Evolutionary conservation across 2,113 vertebrate genomes (phyloP), one percentile per base, ranked within the genome.

Genomic region (Oxyura jamaicensis): DNA sequence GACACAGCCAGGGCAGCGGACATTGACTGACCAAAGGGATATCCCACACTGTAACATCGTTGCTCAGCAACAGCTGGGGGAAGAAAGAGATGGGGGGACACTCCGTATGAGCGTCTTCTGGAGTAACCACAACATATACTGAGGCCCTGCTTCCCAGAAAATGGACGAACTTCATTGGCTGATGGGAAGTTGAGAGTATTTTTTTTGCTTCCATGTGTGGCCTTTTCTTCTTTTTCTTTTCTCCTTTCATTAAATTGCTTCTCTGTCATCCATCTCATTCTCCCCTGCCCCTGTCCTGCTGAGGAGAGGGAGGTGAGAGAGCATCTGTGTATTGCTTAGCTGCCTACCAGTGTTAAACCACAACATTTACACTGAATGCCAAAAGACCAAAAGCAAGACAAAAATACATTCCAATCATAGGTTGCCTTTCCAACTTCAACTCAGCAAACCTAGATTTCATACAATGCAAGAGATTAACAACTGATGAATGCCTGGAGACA

Each of bases 381-480:
- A 41, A 18, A 80, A 89, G 28, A 88, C 13, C 8, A 91, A 52
- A 26, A 8, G 41, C 9, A 93, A 73, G 29, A 72, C 42, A 90
- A 71, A 83, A 33, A 58, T 5, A 78, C 8, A 46, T 62, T 62
- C 29, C 73, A 90, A 87, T 55, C n/a, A 50, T 42, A 79, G 29
- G 39, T 0, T 89, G 25, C 31, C 65, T 77, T 95, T 88, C 59
- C 36, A 86, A 73, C 35, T 91, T 85, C 26, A 92, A 69, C 46
- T 83, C 41, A 52, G 50, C 21, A 94, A 91, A 73, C 13, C 36
- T 41, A 10, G 14, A 66, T 67, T 62, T 72, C 36, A 63, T 63
- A 83, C 91, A 89, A 71, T 3, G 25, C 13, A 74, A 77, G 36
- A 88, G 65, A 93, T 91, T 73, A 87, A 59, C 33, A 36, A 76